Base-by-base conservation (phyloP, 2,888 invertebrate species). In the Ectobius pallidus region DNA sequence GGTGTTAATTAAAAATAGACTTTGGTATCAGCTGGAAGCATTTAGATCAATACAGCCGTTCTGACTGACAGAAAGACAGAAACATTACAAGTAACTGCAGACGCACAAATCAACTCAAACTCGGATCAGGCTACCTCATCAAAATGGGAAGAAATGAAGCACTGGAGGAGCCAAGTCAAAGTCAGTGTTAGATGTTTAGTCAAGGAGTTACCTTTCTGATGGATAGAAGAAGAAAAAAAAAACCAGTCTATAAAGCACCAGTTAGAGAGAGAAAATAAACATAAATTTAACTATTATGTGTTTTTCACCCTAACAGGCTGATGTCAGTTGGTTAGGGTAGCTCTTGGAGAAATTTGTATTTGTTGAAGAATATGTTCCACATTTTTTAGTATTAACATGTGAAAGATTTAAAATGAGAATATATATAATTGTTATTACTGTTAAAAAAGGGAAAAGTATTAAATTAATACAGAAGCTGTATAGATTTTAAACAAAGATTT, bases 361-460 rank as follows among this genome's bases (percentile, higher is more conserved):
- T 73, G 69, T 69, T 73, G 46, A 63, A 69, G 22, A 30, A 46
- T 39, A 70, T 73, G 62, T 73, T 70, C 61, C 44, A 61, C 20
- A 58, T 70, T 39, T 58, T 69, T 70, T 70, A 65, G 65, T 20
- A 65, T 65, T 65, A 65, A 46, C 7, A 44, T 65, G 27, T 46
- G 65, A 42, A 46, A 65, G 46, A 44, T 34, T 44, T 44, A 34
- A 63, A 65, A 58, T 44, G 11, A 65, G 46, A 46, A 18, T 49
- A 70, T 71, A 71, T 65, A 71, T 71, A 46, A 71, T 34, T 71
- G 71, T 71, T 68, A 62, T 61, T 61, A 72, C 32, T 69, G 68
- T 72, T 72, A 72, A 68, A 68, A 30, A 18, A 32, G 22, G 22
- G 18, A 42, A 32, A 55, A 58, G 34, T 18, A 46, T 39, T 69